Conservation (phyloP, 2,888 invertebrate genomes). For the Phorcus lineatus region DNA sequence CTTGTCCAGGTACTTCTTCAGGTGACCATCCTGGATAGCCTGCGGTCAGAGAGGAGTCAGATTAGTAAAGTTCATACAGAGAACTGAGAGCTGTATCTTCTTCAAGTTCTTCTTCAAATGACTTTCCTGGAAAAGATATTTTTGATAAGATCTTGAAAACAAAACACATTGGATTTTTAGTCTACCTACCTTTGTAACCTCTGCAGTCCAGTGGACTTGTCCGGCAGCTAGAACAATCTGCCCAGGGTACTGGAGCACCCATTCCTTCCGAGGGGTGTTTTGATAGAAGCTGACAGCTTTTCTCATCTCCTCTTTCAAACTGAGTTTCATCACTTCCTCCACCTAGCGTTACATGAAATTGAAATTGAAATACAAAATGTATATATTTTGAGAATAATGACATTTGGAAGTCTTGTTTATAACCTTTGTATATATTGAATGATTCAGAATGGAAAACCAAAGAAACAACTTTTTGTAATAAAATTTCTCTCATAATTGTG, state of each 20-base stretch:
- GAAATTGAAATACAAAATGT: neutral
- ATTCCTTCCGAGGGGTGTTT: conserved; percentile 64
- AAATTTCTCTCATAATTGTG: too few relatives aligned
- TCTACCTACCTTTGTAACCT: conserved; percentile 70
- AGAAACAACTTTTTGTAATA: too few relatives aligned
- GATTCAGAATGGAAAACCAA: too few relatives aligned
- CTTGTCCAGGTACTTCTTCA: conserved; percentile 68
- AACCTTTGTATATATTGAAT: too few relatives aligned
- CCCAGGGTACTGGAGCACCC: conserved; percentile 75
- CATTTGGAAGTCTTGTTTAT: neutral
- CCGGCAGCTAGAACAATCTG: conserved; percentile 75
- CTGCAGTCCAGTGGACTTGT: conserved; percentile 74
- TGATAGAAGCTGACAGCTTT: conserved; percentile 70
- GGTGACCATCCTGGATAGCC: conserved; percentile 61
- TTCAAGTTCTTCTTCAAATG: too few relatives aligned
- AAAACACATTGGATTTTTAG: too few relatives aligned
- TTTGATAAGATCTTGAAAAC: too few relatives aligned
- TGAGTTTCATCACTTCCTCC: conserved; percentile 74
- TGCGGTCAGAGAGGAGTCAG: conserved; percentile 33
- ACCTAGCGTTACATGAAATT: conserved; percentile 53
- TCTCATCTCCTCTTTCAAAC: conserved; percentile 65
- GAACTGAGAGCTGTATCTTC: too few relatives aligned
- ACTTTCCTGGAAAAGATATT: too few relatives aligned
- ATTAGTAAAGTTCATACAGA: too few relatives aligned
- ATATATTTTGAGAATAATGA: neutral